Conservation (phyloP, 2,797 vertebrate species). For the Sarcophilus harrisii region DNA sequence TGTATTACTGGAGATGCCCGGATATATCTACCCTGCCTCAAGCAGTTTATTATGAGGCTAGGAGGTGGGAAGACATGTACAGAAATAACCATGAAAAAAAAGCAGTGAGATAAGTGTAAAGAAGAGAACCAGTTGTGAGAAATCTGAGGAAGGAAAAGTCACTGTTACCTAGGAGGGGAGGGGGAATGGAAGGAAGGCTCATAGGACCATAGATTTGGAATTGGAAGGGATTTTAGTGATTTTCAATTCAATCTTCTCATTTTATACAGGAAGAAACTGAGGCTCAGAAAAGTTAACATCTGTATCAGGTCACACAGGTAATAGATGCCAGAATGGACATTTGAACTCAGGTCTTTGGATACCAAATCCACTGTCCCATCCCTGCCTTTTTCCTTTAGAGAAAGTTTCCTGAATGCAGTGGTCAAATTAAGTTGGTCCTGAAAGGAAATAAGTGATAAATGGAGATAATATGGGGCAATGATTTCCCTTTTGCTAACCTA, state of each 20-base stretch:
- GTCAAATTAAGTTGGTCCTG: not conserved
- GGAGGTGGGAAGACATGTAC: not conserved
- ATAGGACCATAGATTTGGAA: not conserved
- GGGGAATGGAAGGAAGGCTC: not conserved
- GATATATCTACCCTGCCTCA: not conserved
- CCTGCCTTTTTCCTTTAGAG: not conserved
- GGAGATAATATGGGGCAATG: not conserved
- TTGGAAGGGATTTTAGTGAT: not conserved
- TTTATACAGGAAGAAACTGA: not conserved
- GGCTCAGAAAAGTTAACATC: not conserved
- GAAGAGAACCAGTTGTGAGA: not conserved
- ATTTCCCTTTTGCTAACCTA: not conserved
- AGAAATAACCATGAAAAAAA: not conserved
- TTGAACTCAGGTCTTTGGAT: not conserved
- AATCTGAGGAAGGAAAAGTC: not conserved
- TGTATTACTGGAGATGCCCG: not conserved
- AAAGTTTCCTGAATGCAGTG: not conserved
- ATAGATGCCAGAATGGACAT: not conserved
- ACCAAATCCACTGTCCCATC: not conserved
- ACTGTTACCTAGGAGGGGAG: not conserved
- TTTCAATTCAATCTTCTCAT: not conserved
- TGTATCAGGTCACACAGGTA: not conserved
- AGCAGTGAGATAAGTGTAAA: not conserved
- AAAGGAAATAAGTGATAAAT: not conserved
- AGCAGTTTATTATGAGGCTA: not conserved